Conservation (phyloP, 2,797 vertebrate species). For the Gymnopithys bicolor region DNA sequence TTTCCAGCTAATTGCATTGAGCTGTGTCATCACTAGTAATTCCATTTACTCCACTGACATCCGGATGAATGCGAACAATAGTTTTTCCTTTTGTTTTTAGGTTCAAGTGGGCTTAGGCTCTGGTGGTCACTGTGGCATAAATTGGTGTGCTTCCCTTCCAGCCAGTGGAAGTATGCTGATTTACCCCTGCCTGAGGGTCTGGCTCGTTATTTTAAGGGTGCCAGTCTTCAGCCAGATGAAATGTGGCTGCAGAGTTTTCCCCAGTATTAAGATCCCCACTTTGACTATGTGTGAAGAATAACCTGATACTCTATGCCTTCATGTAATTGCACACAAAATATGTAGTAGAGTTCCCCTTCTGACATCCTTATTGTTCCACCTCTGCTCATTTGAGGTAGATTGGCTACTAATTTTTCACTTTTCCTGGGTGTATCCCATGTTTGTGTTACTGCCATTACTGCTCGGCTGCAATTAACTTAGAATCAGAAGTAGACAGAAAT, state of each 20-base stretch:
- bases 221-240: not conserved
- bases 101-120: conserved; percentile 16
- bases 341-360: not conserved
- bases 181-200: not conserved
- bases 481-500: not conserved
- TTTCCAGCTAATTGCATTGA: conserved; percentile 19
- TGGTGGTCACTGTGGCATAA: not conserved
- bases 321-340: not conserved
- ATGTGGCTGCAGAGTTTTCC: not conserved
- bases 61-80: not conserved
- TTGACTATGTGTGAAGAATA: not conserved
- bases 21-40: conserved; percentile 31
- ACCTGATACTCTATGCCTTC: not conserved
- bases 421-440: not conserved
- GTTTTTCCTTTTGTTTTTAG: conserved; percentile 26
- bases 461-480: not conserved
- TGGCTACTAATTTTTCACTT: not conserved
- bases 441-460: not conserved
- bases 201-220: not conserved
- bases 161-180: not conserved
- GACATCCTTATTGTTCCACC: not conserved
- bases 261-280: not conserved
- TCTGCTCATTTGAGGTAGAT: not conserved
- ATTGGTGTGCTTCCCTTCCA: not conserved
- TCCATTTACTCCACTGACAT: conserved; percentile 31